Conservation (phyloP, 2,888 invertebrate genomes). For the Ectemnius continuus region DNA sequence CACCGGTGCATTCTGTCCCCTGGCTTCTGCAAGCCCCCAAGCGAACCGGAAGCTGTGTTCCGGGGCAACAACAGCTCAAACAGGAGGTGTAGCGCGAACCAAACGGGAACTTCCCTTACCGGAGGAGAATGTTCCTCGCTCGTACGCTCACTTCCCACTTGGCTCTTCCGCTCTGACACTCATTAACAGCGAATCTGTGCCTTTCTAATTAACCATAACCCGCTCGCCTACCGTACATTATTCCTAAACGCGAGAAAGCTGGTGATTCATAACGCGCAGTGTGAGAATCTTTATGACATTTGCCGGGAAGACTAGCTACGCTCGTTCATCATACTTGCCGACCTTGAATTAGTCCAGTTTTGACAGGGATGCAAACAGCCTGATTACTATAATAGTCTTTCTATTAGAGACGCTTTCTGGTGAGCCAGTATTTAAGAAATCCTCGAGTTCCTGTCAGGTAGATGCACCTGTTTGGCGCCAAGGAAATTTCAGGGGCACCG, state of each 20-base stretch:
- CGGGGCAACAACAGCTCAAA: conserved; percentile 36
- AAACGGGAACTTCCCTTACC: conserved; percentile 1
- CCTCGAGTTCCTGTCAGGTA: conserved; percentile 11
- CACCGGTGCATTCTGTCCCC: conserved; percentile 72
- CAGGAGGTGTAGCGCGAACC: background rate
- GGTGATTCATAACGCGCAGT: background rate
- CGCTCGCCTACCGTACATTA: too few species aligned
- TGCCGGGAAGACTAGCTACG: too few species aligned
- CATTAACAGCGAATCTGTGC: background rate
- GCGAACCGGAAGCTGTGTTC: conserved; percentile 73
- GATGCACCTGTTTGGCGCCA: conserved; percentile 39
- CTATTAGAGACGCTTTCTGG: background rate
- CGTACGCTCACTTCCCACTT: conserved; percentile 5
- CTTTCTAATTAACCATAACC: too few species aligned
- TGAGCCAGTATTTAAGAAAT: background rate
- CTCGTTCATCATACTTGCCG: background rate
- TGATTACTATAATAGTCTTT: conserved; percentile 3
- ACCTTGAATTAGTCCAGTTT: background rate
- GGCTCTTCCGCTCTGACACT: conserved; percentile 3
- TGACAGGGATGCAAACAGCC: background rate
- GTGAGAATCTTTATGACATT: background rate
- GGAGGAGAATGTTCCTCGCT: background rate
- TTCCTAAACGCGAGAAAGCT: too few species aligned
- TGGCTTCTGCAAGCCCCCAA: conserved; percentile 68
- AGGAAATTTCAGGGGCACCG: conserved; percentile 8